Base-by-base conservation (phyloP, 2,888 invertebrate genomes). In the Nymphalis c-album region DNA sequence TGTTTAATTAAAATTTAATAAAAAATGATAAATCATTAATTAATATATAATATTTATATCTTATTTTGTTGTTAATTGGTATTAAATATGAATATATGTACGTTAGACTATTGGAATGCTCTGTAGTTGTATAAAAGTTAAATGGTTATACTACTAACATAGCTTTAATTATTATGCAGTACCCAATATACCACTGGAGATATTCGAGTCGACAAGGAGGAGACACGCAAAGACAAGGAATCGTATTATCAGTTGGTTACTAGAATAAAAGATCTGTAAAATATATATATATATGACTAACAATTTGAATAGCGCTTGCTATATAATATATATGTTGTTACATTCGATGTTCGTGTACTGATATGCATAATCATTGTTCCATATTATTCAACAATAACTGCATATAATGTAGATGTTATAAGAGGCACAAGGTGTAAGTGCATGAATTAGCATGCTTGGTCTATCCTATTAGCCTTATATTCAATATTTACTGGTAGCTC, bases 161-260 rank as follows among this genome's bases (percentile, higher is more conserved):
- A 84, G 85, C 85, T 85, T 86, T 90, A 88, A 90, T 91, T 91
- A 90, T 91, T 89, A 89, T 88, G 85, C 92, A 93, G 93, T 93
- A 92, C 93, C 92, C 89, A 93, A 93, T 92, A 93, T 93, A 82
- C 92, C 93, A 78, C 91, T 92, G 92, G 92, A 92, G 90, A 85
- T 92, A 85, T 89, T 92, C 90, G 92, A 93, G 92, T 92, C 92
- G 70, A 89, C 92, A 81, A 85, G 92, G 87, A 90, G 92, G 85
- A 85, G 91, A 85, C 92, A 92, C 82, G 90, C 88, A 82, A 93
- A 92, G 84, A 92, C 92, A 87, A 92, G 93, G 86, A 91, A 92
- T 86, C 91, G 92, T 85, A 92, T 93, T 77, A 92, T 93, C 88
- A 93, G 93, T 92, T 93, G 93, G 93, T 91, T 93, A 78, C 88